These are phyloP conservation scores for Passer domesticus DNA, from an alignment of 2,113 vertebrate species.

Conservation along the genomic window DNA sequence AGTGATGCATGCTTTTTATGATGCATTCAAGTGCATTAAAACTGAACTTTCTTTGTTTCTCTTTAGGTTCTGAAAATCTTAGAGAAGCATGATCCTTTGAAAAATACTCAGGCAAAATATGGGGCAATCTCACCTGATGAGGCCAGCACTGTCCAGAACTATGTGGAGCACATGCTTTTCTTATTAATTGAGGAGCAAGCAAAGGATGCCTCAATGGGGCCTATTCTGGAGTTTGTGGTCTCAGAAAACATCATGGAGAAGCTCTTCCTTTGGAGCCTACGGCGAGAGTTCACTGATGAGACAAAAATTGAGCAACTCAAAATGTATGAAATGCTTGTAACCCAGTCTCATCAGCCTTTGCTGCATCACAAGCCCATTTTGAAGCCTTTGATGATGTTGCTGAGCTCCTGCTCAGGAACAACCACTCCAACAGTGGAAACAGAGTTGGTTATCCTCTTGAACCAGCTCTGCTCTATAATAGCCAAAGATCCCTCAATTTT, in stretches of 20 bases:
- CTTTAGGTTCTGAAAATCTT: conserved; percentile 93
- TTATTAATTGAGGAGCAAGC: conserved; percentile 90
- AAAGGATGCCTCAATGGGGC: conserved; percentile 92
- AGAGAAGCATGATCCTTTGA: conserved; percentile 93
- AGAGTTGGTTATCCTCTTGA: conserved; percentile 89
- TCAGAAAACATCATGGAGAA: conserved; percentile 98
- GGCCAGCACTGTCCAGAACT: conserved; percentile 95
- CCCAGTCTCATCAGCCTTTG: conserved; percentile 90
- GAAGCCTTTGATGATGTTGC: conserved; percentile 94
- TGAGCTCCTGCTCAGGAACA: conserved; percentile 90
- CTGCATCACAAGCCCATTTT: conserved; percentile 95
- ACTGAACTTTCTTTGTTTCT: conserved; percentile 26
- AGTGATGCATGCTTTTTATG: neutral
- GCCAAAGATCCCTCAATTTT: conserved; percentile 92
- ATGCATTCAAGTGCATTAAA: neutral
- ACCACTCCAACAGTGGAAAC: conserved; percentile 81
- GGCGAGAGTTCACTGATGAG: conserved; percentile 92
- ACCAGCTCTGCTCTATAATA: conserved; percentile 93
- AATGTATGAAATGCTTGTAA: conserved; percentile 95
- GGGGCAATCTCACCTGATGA: conserved; percentile 87
- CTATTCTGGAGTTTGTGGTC: conserved; percentile 96
- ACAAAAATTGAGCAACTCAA: conserved; percentile 95
- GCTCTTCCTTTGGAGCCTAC: conserved; percentile 96
- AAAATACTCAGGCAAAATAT: conserved; percentile 79
- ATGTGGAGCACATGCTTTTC: conserved; percentile 97